These are phyloP conservation scores for Atherinosoma microstoma DNA, from an alignment of 2,797 vertebrate species.

Conservation along the genomic window DNA sequence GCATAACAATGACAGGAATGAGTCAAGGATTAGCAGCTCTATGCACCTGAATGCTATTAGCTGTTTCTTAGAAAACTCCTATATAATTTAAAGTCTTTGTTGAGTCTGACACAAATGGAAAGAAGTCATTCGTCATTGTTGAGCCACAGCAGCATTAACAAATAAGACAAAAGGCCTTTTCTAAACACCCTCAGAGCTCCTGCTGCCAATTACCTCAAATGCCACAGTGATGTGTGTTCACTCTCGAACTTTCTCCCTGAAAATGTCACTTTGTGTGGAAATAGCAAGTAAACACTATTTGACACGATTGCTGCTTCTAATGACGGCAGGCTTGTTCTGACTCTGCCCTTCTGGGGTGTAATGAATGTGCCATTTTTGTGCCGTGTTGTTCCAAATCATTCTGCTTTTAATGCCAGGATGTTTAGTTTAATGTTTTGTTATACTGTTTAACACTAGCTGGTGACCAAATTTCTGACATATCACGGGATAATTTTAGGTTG, in stretches of 20 bases:
- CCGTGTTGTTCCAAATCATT: slow-evolving; percentile 5
- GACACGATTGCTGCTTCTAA: slow-evolving; percentile 65
- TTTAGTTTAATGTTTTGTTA: slow-evolving; percentile 3
- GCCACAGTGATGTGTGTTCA: slow-evolving; percentile 63
- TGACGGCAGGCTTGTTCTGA: slow-evolving; percentile 43
- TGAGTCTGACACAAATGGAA: slow-evolving; percentile 31
- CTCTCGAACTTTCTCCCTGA: slow-evolving; percentile 54
- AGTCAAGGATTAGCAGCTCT: not conserved
- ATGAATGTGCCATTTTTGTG: slow-evolving; percentile 24
- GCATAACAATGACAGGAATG: slow-evolving; percentile 8
- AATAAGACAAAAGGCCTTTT: slow-evolving; percentile 61
- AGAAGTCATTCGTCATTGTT: slow-evolving; percentile 25
- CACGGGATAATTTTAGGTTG: slow-evolving; percentile 1
- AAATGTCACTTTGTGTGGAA: slow-evolving; percentile 69
- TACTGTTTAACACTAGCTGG: slow-evolving; percentile 23
- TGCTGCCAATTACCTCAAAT: slow-evolving; percentile 74
- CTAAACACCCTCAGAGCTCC: slow-evolving; percentile 32
- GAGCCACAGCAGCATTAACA: slow-evolving; percentile 27
- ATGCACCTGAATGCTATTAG: slow-evolving; percentile 19
- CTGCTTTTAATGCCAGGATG: slow-evolving; percentile 2
- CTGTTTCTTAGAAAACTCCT: slow-evolving; percentile 8
- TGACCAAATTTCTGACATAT: slow-evolving; percentile 1
- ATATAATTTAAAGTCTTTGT: slow-evolving; percentile 26
- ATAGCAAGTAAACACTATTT: slow-evolving; percentile 68
- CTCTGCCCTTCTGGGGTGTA: slow-evolving; percentile 30